Evolutionary conservation across 2,113 vertebrate genomes (phyloP), one percentile per base, ranked within the genome.

Genomic region (Calonectris borealis): DNA sequence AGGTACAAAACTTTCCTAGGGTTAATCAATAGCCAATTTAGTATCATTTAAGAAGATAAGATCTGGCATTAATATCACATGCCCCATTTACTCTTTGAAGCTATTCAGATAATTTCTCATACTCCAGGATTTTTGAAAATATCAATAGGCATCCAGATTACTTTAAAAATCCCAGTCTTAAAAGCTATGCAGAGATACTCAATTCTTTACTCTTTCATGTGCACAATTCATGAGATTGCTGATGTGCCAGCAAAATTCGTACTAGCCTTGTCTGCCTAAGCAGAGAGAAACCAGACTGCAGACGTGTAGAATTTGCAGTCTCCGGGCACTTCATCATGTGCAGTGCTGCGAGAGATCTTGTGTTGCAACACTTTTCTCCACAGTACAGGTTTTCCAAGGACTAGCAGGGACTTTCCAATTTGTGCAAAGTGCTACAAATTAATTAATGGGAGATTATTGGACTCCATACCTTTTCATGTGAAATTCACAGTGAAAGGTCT

Each of bases 301-400:
- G 83, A n/a, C 38, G 44, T 2, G 22, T 10, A 66, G 32, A 75
- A 68, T 68, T 75, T 70, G 29, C 22, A 16, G 2, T 40, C 51
- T 88, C 70, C 5, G 1, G 26, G 36, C 19, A 38, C 31, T 66
- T 81, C 49, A 49, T 29, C 24, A 14, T 0, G 0, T 51, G 19
- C 24, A 57, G 36, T 49, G 21, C 36, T 72, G 17, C 2, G 2
- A 55, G 25, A 80, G 31, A 24, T 26, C 83, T 90, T 81, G n/a
- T n/a, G n/a, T n/a, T n/a, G 31, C 9, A 80, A 42, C 4, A 31
- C 44, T 69, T 92, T 36, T 80, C 40, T 69, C 31, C 24, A 27
- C 6, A 2, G 36, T 62, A 7, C 36, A 88, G n/a, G 42, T 46
- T 92, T 92, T 58, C 62, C 58, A 81, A 34, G 29, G 49, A 83